Conservation (phyloP, 2,113 vertebrate species). For the Sterna hirundo region DNA sequence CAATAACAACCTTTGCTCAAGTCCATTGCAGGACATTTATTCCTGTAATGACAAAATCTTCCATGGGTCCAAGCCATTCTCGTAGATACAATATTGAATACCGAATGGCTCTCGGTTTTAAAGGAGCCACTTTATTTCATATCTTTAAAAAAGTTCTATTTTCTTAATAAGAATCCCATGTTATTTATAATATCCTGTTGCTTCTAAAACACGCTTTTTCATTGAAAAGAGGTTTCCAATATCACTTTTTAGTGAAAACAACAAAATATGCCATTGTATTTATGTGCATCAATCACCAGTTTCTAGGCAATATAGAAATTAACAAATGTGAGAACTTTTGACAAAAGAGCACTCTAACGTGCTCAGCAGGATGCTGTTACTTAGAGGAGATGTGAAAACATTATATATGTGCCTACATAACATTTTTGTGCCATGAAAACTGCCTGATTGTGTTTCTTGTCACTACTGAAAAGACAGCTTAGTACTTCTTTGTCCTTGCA, state of each 20-base stretch:
- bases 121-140: neutral
- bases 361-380: neutral
- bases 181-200: neutral
- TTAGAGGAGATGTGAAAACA: neutral
- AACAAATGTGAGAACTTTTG: neutral
- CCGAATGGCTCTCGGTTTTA: neutral
- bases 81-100: neutral
- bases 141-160: fast-evolving
- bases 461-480: neutral
- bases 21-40: neutral
- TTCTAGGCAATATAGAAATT: neutral
- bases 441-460: neutral
- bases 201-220: neutral
- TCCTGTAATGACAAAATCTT: neutral
- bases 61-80: neutral
- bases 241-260: neutral
- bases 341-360: neutral
- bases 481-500: neutral
- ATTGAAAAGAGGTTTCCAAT: neutral
- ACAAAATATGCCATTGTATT: neutral
- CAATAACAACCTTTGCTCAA: neutral
- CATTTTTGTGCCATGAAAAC: neutral
- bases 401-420: fast-evolving
- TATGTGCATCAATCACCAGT: neutral
- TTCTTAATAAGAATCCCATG: neutral